These are phyloP conservation scores for Pterostichus madidus DNA, from an alignment of 2,888 invertebrate genomes.

Conservation along the genomic window DNA sequence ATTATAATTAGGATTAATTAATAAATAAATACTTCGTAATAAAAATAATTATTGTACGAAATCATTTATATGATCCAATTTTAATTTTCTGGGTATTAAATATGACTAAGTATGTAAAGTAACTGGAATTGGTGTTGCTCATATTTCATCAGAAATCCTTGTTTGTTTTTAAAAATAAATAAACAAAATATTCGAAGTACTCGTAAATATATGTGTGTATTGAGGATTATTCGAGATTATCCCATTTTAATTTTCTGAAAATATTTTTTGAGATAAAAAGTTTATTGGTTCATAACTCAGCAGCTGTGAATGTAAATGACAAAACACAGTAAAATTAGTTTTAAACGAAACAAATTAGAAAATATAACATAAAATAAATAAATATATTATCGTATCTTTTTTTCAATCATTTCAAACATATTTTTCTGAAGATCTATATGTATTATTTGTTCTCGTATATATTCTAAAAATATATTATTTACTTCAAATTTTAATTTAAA, in stretches of 20 bases:
- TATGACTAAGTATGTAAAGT: constrained; percentile 30
- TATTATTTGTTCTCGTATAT: no score
- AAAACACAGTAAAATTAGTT: neutral
- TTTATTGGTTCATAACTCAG: constrained; percentile 2
- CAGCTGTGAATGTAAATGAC: neutral
- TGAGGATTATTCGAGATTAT: constrained; percentile 38
- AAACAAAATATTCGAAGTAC: constrained; percentile 27
- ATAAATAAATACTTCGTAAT: no score
- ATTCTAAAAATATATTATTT: no score
- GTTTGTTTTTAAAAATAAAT: constrained; percentile 43
- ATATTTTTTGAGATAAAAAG: constrained; percentile 2
- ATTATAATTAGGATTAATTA: no score
- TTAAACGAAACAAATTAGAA: no score
- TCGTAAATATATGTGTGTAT: constrained; percentile 28
- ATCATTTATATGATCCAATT: constrained; percentile 29
- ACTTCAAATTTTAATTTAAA: no score
- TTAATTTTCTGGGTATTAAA: constrained; percentile 36
- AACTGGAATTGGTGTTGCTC: constrained; percentile 9
- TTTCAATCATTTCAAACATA: no score
- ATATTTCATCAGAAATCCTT: constrained; percentile 43
- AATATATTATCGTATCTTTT: no score
- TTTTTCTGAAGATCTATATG: no score
- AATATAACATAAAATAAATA: no score
- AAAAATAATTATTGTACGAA: neutral
- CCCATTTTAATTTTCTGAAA: constrained; percentile 35